Percentiles rank a stretch among this genome's conserved stretches.
phyloP scores from a whole-genome alignment of 2,888 invertebrate species.

The Folsomia manolachei region DNA sequence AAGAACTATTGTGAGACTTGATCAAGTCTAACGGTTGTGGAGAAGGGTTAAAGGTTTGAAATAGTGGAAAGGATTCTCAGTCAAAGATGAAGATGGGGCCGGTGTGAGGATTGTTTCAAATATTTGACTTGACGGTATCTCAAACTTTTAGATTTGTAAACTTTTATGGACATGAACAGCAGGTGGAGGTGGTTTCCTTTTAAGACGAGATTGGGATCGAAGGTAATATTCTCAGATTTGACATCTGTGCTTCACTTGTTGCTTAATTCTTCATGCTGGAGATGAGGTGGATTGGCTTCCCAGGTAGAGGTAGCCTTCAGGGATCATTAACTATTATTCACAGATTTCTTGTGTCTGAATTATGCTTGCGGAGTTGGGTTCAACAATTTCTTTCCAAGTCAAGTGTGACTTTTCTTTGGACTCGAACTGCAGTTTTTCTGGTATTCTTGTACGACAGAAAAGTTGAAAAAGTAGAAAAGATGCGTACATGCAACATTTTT shows the following conservation, averaged over 20 bases:
- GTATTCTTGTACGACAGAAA: neutral
- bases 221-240: neutral
- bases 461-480: neutral
- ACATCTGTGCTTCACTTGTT: no score
- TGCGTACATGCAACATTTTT: neutral
- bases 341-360: constrained; percentile 6
- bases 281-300: no score
- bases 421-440: neutral
- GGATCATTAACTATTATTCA: constrained; percentile 19
- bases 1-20: no score
- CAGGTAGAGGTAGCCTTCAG: constrained; percentile 18
- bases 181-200: neutral
- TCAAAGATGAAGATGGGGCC: neutral
- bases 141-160: neutral
- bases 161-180: neutral
- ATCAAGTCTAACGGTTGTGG: neutral
- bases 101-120: constrained; percentile 2
- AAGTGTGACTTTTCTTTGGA: neutral
- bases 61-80: neutral
- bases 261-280: no score
- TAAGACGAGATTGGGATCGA: neutral
- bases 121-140: neutral
- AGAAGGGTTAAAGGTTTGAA: neutral
- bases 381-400: neutral
- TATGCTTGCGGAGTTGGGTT: neutral